A percentile compares a stretch with the other conserved stretches of the same genome.
phyloP scores from a whole-genome alignment of 1,140 invertebrate genomes.

The Planococcus citri region DNA sequence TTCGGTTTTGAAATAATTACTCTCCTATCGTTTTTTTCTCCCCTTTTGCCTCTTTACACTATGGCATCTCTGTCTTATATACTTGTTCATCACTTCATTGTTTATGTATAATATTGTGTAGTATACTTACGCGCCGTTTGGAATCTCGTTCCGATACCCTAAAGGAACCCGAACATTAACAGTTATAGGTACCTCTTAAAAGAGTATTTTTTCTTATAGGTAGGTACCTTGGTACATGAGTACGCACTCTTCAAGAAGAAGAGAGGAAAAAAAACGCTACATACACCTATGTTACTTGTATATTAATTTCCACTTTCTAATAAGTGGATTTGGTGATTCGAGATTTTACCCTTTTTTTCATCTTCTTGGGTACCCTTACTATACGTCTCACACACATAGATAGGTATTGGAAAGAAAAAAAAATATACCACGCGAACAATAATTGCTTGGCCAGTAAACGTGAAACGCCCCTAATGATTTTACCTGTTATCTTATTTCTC shows the following conservation, averaged over 20 bases:
- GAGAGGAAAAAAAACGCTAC: no score
- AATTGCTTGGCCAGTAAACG: not conserved
- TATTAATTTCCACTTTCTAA: conserved; percentile 8
- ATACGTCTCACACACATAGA: no score
- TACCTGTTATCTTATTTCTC: no score
- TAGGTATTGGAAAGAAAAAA: no score
- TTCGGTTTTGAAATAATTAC: conserved; percentile 19
- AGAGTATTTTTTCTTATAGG: no score
- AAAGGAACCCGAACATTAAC: not conserved
- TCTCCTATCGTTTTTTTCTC: not conserved
- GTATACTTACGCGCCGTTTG: not conserved
- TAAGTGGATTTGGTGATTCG: not conserved
- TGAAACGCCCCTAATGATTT: not conserved
- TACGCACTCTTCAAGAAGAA: no score
- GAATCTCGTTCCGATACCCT: conserved; percentile 5
- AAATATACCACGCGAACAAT: not conserved
- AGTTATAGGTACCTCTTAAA: not conserved
- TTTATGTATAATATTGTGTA: not conserved
- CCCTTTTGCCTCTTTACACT: not conserved
- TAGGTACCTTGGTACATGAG: no score
- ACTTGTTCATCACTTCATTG: not conserved
- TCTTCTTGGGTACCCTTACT: no score
- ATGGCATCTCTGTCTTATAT: not conserved
- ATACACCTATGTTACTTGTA: not conserved
- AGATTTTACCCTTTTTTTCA: not conserved